Evolutionary conservation across 92 coral and sea anemone genomes (phyloP), one percentile per base, ranked within the genome.

Genomic region (Virgularia gustaviana): DNA sequence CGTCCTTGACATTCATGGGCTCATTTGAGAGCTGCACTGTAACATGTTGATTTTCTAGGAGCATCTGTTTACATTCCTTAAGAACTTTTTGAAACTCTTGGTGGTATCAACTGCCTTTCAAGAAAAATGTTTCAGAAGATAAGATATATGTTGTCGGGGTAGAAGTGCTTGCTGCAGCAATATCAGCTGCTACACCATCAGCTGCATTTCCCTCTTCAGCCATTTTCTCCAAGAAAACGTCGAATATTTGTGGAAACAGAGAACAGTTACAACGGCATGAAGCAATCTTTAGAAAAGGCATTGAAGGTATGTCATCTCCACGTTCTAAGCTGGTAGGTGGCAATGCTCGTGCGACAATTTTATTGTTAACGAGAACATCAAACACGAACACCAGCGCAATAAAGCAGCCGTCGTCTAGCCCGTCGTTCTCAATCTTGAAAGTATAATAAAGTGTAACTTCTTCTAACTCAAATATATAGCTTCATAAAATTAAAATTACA

Each of bases 1-100:
- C 70, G 20, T 62, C 44, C 10, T 62, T 32, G 44, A 62, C 44
- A 41, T 62, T 62, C 24, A 65, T 53, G 20, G 72, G 72, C 60
- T 65, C 72, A 41, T 18, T 38, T 6, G 7, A 1, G 1, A 65
- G 18, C 41, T 38, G 13, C 6, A 47, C 55, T 15, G 23, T 35
- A n/a, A 54, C 61, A 2, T 30, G 31, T 2, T 9, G 11, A 23
- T 54, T 54, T n/a, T 54, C 55, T 8, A 54, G 5, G 29, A 54
- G 61, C 13, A 8, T 23, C 61, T 54, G 61, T 23, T 54, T 54
- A 22, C 61, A 54, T 4, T 15, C 29, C 20, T 16, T 15, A 54
- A 54, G 61, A 9, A 23, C 61, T 15, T 3, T 54, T 16, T 54
- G 61, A 54, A 54, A 54, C 2, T 54, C 61, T 23, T n/a, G 11